Evolutionary conservation across 2,797 vertebrate genomes (phyloP), one percentile per base, ranked within the genome.

Genomic region (Gorsachius magnificus): DNA sequence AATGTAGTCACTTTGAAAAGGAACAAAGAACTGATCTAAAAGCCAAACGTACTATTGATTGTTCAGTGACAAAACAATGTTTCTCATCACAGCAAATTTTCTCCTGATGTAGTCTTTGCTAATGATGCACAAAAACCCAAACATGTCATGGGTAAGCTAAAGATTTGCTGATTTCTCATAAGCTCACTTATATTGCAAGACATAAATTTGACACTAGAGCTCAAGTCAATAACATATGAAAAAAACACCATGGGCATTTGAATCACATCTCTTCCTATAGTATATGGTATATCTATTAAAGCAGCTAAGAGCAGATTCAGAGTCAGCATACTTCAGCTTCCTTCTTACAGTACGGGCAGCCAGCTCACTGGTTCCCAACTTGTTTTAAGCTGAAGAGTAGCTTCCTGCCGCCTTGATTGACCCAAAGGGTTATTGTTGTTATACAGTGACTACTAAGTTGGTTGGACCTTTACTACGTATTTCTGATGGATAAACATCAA

Each of bases 21-120:
- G 33, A 83, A 90, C 58, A 26, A 79, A 90, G 18, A 87, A 26
- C 57, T 58, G n/a, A 72, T 89, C 66, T 80, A 88, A 78, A 87
- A 87, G 51, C 75, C n/a, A 66, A 89, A 21, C 1, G 6, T 14
- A 41, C 25, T 71, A 70, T 78, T 82, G 83, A 87, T 91, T 4
- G 29, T 76, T 21, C 76, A 87, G 26, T 74, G 72, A 43, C 31
- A 82, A 79, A 93, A 88, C 14, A 92, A 66, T 80, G 45, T 95
- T 96, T 95, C 65, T 87, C 83, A 76, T 94, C 79, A 63, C 56
- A 87, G 81, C 20, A 58, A 84, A 68, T 81, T 96, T 97, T 93
- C 43, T 96, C 33, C 35, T 68, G 56, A 93, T 76, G 56, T 33
- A 57, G 58, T 46, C 77, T 92, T 45, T 80, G 21, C 33, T 93